phyloP scores from a whole-genome alignment of 2,113 vertebrate species.

The Uropsilus gracilis region DNA sequence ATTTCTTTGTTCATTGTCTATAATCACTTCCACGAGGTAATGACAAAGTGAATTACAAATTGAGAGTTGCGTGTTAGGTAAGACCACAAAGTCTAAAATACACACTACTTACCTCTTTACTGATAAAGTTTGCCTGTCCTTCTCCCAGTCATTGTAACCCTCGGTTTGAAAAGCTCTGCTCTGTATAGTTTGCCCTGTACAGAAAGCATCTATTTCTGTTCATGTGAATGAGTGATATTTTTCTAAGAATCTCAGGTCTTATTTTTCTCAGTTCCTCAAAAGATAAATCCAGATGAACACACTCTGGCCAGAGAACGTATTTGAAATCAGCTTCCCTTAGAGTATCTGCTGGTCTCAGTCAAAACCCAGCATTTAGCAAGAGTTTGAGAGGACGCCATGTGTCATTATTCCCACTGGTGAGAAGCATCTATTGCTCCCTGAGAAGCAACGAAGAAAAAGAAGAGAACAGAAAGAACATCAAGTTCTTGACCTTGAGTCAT shows the following conservation, averaged over 20 bases:
- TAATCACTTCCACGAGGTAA: neutral
- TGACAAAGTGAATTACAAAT: neutral
- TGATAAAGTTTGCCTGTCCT: neutral
- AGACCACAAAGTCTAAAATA: neutral
- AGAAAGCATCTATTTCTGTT: conserved; percentile 26
- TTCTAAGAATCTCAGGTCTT: conserved; percentile 44
- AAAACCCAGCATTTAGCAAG: neutral
- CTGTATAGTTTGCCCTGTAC: neutral
- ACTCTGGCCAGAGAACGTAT: neutral
- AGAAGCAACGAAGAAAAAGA: neutral
- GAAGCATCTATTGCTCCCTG: neutral
- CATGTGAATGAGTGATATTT: neutral
- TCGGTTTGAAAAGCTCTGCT: neutral
- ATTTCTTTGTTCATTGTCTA: neutral
- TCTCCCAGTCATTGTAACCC: neutral
- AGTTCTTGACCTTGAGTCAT: neutral
- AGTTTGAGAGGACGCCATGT: neutral
- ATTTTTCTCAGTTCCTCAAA: conserved; percentile 36
- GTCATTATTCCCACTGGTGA: neutral
- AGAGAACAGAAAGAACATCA: neutral
- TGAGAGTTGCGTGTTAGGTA: neutral
- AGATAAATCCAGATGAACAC: neutral
- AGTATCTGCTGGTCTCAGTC: neutral
- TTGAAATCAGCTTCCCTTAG: neutral
- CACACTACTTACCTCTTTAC: neutral